Evolutionary conservation across 1,140 invertebrate species (phyloP).

Genomic region (Sarcophaga peregrina): DNA sequence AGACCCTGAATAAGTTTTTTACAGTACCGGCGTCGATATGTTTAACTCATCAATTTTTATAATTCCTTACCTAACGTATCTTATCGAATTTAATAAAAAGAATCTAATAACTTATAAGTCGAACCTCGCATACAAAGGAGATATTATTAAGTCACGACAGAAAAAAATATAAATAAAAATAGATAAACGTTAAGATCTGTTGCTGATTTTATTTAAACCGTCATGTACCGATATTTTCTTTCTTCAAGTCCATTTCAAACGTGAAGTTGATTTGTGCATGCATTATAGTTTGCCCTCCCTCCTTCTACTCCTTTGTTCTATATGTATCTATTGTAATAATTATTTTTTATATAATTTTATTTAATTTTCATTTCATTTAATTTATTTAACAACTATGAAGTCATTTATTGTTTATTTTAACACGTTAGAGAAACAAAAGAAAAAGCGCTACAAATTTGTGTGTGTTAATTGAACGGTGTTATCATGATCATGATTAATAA

Average conservation of each 20-base stretch:
- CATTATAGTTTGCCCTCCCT: too few relatives aligned
- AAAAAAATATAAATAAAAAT: too few relatives aligned
- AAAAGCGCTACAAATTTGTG: conserved; percentile 11
- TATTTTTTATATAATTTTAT: background rate
- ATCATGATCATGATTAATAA: conserved; percentile 24
- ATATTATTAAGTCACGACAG: conserved; percentile 13
- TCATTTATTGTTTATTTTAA: conserved; percentile 17
- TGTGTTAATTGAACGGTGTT: conserved; percentile 5
- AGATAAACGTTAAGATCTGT: background rate
- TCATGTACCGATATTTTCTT: conserved; percentile 2
- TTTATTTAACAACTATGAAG: background rate
- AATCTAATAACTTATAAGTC: background rate
- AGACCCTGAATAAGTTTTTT: too few relatives aligned
- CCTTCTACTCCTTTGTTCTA: too few relatives aligned
- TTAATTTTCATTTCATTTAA: background rate
- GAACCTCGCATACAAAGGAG: background rate
- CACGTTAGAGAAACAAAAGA: background rate
- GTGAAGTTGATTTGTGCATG: too few relatives aligned
- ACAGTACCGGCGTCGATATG: too few relatives aligned
- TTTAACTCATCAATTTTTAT: too few relatives aligned
- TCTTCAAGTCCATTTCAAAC: background rate
- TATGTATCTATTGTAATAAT: background rate
- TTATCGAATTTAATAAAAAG: too few relatives aligned
- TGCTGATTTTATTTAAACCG: conserved; percentile 5
- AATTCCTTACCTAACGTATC: too few relatives aligned